These are phyloP conservation scores for Nyctibius grandis DNA, from an alignment of 2,797 vertebrate genomes.

Conservation along the genomic window DNA sequence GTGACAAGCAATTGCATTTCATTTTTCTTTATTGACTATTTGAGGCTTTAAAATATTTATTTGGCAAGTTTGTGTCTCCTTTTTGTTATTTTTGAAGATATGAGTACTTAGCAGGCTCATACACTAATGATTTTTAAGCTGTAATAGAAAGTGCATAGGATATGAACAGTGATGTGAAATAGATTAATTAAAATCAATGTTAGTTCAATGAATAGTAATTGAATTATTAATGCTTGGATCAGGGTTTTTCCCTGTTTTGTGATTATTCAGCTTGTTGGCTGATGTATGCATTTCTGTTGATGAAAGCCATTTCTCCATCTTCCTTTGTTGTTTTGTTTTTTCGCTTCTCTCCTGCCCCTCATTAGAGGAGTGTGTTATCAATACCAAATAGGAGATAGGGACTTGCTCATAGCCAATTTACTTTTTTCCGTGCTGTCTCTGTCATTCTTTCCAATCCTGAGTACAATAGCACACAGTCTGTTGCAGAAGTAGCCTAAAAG, in stretches of 20 bases:
- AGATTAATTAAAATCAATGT: slow-evolving; percentile 73
- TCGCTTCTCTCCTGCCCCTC: slow-evolving; percentile 42
- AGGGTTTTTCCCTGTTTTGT: slow-evolving; percentile 59
- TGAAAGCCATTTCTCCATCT: slow-evolving; percentile 70
- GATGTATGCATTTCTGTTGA: slow-evolving; percentile 73
- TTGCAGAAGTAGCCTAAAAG: not conserved
- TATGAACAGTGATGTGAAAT: slow-evolving; percentile 64
- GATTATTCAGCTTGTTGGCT: slow-evolving; percentile 69
- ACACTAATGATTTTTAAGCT: slow-evolving; percentile 52
- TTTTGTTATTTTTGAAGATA: slow-evolving; percentile 50
- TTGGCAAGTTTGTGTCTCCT: slow-evolving; percentile 11
- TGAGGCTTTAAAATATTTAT: slow-evolving; percentile 41
- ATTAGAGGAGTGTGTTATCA: slow-evolving; percentile 36
- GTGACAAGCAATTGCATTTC: slow-evolving; percentile 1
- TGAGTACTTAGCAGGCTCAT: slow-evolving; percentile 33
- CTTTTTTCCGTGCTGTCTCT: slow-evolving; percentile 42
- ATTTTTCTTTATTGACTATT: slow-evolving; percentile 35
- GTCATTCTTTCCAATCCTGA: slow-evolving; percentile 49
- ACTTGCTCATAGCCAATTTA: slow-evolving; percentile 51
- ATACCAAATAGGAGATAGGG: slow-evolving; percentile 51
- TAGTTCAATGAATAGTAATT: slow-evolving; percentile 72
- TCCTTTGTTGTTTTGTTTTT: slow-evolving; percentile 59
- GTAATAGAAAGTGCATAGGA: slow-evolving; percentile 45
- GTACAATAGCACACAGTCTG: slow-evolving; percentile 9
- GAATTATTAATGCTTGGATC: slow-evolving; percentile 72